Conservation (phyloP, 2,888 invertebrate genomes). For the Tetanocera ferruginea region DNA sequence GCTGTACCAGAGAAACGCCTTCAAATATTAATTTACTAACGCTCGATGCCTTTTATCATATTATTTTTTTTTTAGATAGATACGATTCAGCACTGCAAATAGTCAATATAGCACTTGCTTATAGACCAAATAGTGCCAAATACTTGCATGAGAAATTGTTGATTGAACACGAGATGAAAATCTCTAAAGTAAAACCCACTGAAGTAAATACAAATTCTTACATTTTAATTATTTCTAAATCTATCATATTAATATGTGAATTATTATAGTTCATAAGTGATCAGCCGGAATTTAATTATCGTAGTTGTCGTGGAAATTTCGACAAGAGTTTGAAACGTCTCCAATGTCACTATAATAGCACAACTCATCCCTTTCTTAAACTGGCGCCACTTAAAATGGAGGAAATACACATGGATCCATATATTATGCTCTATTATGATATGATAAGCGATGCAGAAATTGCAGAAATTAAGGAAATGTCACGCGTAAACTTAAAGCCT, state of each 20-base stretch:
- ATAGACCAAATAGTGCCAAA: slow-evolving; percentile 47
- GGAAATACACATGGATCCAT: slow-evolving; percentile 58
- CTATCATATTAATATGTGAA: not conserved
- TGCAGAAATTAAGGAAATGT: slow-evolving; percentile 51
- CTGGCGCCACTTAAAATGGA: slow-evolving; percentile 66
- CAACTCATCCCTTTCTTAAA: slow-evolving; percentile 55
- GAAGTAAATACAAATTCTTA: too few species aligned
- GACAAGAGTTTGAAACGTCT: slow-evolving; percentile 44
- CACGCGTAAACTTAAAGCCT: slow-evolving; percentile 54
- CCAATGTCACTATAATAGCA: slow-evolving; percentile 60
- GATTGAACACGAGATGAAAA: slow-evolving; percentile 45
- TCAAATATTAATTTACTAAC: too few species aligned
- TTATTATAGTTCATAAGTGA: slow-evolving; percentile 39
- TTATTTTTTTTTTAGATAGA: slow-evolving; percentile 27
- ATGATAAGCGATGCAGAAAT: slow-evolving; percentile 60
- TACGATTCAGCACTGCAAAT: too few species aligned
- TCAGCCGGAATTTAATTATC: slow-evolving; percentile 44
- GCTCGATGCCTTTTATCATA: too few species aligned
- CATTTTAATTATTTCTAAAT: not conserved
- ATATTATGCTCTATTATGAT: slow-evolving; percentile 62
- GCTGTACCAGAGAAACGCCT: too few species aligned
- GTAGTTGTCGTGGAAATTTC: slow-evolving; percentile 60
- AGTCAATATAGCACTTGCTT: slow-evolving; percentile 43
- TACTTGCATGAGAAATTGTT: slow-evolving; percentile 51
- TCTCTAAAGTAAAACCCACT: not conserved